A percentile compares a stretch with the other conserved stretches of the same genome.
Evolutionary conservation across 1,140 invertebrate species (phyloP).

Genomic region (Pristionchus pacificus): DNA sequence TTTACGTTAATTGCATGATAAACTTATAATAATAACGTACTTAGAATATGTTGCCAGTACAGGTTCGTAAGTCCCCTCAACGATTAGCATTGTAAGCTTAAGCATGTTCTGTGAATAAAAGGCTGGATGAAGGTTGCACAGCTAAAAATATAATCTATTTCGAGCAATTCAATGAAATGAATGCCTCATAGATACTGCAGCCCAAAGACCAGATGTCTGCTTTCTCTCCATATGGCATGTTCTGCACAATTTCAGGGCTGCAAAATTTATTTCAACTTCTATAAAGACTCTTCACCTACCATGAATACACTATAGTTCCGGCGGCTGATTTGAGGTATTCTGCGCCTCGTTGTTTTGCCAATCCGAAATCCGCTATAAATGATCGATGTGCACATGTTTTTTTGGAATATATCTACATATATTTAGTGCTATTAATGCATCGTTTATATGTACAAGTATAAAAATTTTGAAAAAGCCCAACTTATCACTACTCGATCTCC

Average conservation of each 20-base stretch:
- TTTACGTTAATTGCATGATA: too few relatives aligned
- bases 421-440: background rate
- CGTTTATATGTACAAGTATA: background rate
- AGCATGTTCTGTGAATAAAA: constrained; percentile 53
- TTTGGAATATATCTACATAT: background rate
- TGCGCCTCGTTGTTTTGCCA: constrained; percentile 60
- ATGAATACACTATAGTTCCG: constrained; percentile 61
- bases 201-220: constrained; percentile 61
- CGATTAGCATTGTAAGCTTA: constrained; percentile 22
- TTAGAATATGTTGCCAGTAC: constrained; percentile 10
- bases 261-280: constrained; percentile 15
- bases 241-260: constrained; percentile 61
- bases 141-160: background rate
- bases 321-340: constrained; percentile 61
- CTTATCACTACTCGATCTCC: constrained; percentile 61
- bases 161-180: background rate
- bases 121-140: constrained; percentile 51
- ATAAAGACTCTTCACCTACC: constrained; percentile 47
- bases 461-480: constrained; percentile 44
- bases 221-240: constrained; percentile 60
- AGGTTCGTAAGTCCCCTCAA: constrained; percentile 28
- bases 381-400: background rate
- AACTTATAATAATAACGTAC: background rate
- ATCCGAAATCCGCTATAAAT: constrained; percentile 59
- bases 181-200: constrained; percentile 61